phyloP scores from a whole-genome alignment of 2,888 invertebrate species.

The Aromia moschata region DNA sequence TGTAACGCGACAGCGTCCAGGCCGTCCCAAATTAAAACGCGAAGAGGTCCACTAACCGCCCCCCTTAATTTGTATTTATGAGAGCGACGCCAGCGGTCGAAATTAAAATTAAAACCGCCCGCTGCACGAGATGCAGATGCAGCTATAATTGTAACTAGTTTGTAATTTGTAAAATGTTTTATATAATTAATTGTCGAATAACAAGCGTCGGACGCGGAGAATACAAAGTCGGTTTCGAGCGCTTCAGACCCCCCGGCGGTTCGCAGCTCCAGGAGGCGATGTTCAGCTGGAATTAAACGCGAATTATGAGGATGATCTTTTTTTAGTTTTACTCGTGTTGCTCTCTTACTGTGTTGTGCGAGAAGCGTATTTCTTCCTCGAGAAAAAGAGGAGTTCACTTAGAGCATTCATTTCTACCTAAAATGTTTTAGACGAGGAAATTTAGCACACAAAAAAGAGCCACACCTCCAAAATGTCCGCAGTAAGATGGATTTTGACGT shows the following conservation, averaged over 20 bases:
- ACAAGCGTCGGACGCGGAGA: slow-evolving; percentile 1
- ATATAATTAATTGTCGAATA: slow-evolving; percentile 43
- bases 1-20: slow-evolving; percentile 43
- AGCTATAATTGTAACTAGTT: slow-evolving; percentile 50
- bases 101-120: slow-evolving; percentile 47
- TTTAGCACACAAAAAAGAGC: too few relatives aligned
- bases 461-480: too few relatives aligned
- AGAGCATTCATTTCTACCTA: too few relatives aligned
- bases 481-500: too few relatives aligned
- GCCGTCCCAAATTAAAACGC: slow-evolving; percentile 44
- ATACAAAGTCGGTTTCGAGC: slow-evolving; percentile 20
- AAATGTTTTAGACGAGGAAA: too few relatives aligned
- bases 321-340: neutral
- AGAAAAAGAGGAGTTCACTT: too few relatives aligned
- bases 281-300: neutral
- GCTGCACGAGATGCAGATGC: slow-evolving; percentile 47
- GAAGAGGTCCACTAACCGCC: slow-evolving; percentile 38
- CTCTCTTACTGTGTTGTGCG: too few relatives aligned
- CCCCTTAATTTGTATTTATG: slow-evolving; percentile 52
- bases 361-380: too few relatives aligned
- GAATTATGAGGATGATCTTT: neutral
- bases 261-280: neutral
- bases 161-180: slow-evolving; percentile 48
- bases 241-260: neutral
- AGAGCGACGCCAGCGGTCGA: slow-evolving; percentile 42